These are phyloP conservation scores for Mythimna ferrago DNA, from an alignment of 2,888 invertebrate genomes.

Conservation along the genomic window DNA sequence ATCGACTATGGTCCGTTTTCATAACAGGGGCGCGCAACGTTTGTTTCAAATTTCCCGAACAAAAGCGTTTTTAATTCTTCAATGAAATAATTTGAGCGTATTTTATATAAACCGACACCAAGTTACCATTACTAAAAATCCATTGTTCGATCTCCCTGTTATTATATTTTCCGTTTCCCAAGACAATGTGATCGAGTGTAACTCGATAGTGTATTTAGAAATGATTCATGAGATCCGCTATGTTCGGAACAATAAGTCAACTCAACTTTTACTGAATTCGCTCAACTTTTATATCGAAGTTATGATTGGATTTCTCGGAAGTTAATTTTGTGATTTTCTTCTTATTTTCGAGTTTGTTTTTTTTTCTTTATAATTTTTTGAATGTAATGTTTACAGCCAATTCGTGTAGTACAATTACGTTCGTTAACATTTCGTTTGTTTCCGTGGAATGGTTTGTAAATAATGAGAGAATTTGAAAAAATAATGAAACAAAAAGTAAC, in stretches of 20 bases:
- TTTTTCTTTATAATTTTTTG: conserved; percentile 40
- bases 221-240: conserved; percentile 86
- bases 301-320: conserved; percentile 71
- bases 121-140: conserved; percentile 85
- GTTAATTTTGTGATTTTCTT: conserved; percentile 69
- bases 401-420: conserved; percentile 68
- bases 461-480: conserved; percentile 70
- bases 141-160: conserved; percentile 87
- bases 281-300: conserved; percentile 67
- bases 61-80: conserved; percentile 85
- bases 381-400: conserved; percentile 76
- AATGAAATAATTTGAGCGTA: conserved; percentile 83
- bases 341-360: conserved; percentile 55
- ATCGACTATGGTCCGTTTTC: conserved; percentile 72
- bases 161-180: conserved; percentile 82
- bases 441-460: conserved; percentile 66
- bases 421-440: conserved; percentile 53
- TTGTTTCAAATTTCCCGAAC: conserved; percentile 82
- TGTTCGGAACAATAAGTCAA: conserved; percentile 73
- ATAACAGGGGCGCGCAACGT: conserved; percentile 72
- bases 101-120: conserved; percentile 85
- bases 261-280: conserved; percentile 69
- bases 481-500: conserved; percentile 70
- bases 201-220: conserved; percentile 88
- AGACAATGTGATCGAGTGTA: conserved; percentile 86